Percentiles rank a stretch among this genome's conserved stretches.
These are phyloP conservation scores for Macrobrachium nipponense DNA, from an alignment of 1,140 invertebrate species.

Conservation along the genomic window DNA sequence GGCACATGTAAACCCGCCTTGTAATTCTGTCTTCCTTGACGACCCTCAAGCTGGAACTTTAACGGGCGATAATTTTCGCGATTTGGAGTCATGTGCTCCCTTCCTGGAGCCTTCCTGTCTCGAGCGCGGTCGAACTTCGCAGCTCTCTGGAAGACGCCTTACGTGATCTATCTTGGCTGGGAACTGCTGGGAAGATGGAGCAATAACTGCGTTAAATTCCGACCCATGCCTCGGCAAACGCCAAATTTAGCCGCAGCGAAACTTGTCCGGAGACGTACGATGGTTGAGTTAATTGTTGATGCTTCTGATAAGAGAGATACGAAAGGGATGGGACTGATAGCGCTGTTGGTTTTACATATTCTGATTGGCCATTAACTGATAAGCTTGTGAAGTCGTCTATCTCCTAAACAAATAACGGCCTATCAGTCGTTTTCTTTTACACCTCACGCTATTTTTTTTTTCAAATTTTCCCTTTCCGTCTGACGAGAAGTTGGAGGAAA, in stretches of 20 bases:
- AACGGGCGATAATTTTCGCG: constrained; percentile 13
- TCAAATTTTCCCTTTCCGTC: too few species aligned
- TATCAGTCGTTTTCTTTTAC: constrained; percentile 28
- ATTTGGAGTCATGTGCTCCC: not conserved
- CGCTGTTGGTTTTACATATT: constrained; percentile 45
- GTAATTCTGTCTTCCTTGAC: constrained; percentile 36
- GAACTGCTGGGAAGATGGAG: not conserved
- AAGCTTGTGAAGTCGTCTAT: constrained; percentile 30
- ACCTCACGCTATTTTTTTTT: not conserved
- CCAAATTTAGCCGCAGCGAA: constrained; percentile 6
- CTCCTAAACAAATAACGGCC: constrained; percentile 34
- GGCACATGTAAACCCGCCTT: constrained; percentile 13
- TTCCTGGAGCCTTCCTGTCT: too few species aligned
- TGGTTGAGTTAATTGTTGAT: constrained; percentile 49
- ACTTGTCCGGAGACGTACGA: not conserved
- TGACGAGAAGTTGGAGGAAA: too few species aligned
- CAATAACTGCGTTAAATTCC: too few species aligned
- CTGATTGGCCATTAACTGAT: constrained; percentile 48
- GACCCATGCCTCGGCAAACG: not conserved
- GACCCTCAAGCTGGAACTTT: not conserved
- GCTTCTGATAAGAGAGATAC: constrained; percentile 32
- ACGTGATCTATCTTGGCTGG: too few species aligned
- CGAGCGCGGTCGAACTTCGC: too few species aligned
- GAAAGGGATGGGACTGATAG: constrained; percentile 16
- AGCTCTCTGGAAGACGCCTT: too few species aligned